Base-by-base conservation (phyloP, 2,113 vertebrate genomes). In the Gasterosteus aculeatus region DNA sequence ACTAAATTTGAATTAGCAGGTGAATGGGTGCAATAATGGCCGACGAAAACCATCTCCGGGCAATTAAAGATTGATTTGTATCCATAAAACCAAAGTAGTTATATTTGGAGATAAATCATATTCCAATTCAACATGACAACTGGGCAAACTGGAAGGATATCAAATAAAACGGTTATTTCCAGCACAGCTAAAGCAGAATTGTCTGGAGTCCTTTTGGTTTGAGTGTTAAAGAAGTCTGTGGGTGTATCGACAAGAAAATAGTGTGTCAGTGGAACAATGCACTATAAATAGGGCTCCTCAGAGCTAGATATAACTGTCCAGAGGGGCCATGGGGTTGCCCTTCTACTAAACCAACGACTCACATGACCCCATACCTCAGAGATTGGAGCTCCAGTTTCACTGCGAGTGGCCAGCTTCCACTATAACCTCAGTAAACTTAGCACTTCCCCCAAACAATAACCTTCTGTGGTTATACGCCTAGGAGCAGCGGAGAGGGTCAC, bases 251-350 rank as follows among this genome's bases (percentile, higher is more conserved):
- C 77, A 84, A 91, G 67, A 92, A 91, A 89, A 69, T 69, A 82
- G 80, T 92, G 79, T 89, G 89, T 89, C 84, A 91, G 81, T 90
- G 86, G 90, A 93, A 92, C 90, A 93, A 92, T 89, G 87, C 53
- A 59, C 91, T 93, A 92, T 89, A 87, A 90, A 92, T 92, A 93
- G 85, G 35, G 51, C 78, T 88, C 72, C 74, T 87, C 51, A 62
- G 78, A 71, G 90, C 72, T 72, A 59, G 77, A 90, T 90, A 89
- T 90, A 89, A 85, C 85, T n/a, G 79, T 85, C 71, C 76, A 68
- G 65, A 78, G 88, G 90, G 88, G 90, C 89, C 83, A 92, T 79
- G 57, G 84, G 87, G 87, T 90, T 89, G 81, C 85, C 88, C 87
- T 89, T 87, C 73, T 44, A 70, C 81, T 77, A 81, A 90, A 84